Base-by-base conservation (phyloP, 2,888 invertebrate species). In the Phoenoteleia sp. region DNA sequence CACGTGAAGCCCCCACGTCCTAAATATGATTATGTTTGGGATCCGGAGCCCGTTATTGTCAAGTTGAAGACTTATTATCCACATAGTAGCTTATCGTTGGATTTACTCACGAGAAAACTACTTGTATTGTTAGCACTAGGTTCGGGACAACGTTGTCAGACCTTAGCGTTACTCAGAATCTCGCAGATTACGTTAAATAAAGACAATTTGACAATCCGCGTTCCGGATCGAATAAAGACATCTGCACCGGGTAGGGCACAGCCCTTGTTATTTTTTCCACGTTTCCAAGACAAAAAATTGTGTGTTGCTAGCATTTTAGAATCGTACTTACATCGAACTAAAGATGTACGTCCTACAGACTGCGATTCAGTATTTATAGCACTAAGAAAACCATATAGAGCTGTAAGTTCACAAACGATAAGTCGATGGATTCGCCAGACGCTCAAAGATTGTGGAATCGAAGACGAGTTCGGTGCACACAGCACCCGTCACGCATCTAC, bases 1-100 rank as follows among this genome's bases (percentile, higher is more conserved):
- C 25, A 39, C 2, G 1, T 56, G 9, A 85, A 67, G 45, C 86
- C 84, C 1, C 67, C 69, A 21, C 52, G 29, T 49, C 86, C 87
- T 3, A 87, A 75, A 67, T 89, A 91, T 76, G 81, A 90, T 33
- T 25, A 21, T 7, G 90, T 80, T 0, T 92, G 92, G n/a, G n/a
- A n/a, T n/a, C n/a, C n/a, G 91, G 87, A 92, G 54, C 89, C 90
- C 3, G 15, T 13, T 11, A 2, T n/a, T 15, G 77, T 67, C n/a
- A n/a, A n/a, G 7, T 7, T 77, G 2, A 19, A 39, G n/a, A n/a
- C n/a, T 15, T 13, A 42, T 33, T 21, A 23, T 15, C 15, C 23
- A 23, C 21, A 19, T 67, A 2, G 33, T 11, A 13, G 54, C 77
- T 0, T 6, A 47, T 19, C 33, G 0, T n/a, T 77, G 15, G 36